Evolutionary conservation across 2,113 vertebrate genomes (phyloP).

Genomic region (Equus przewalskii): DNA sequence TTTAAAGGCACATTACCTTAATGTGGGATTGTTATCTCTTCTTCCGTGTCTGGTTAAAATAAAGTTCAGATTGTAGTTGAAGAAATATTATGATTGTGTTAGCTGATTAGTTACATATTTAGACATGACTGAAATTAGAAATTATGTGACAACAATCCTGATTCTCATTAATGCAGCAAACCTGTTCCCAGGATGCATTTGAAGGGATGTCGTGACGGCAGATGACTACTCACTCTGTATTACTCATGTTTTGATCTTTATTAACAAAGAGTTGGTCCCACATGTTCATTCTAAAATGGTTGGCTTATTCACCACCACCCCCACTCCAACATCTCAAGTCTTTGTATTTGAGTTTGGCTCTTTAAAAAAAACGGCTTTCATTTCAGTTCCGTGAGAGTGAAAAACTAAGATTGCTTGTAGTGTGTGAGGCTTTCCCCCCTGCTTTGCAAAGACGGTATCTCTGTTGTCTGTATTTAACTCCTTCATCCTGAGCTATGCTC

Average conservation of each 20-base stretch:
- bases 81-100: conserved; percentile 74
- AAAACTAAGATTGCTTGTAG: background rate
- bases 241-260: conserved; percentile 44
- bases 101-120: conserved; percentile 66
- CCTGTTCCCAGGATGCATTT: background rate
- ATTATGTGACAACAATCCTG: conserved; percentile 41
- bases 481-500: background rate
- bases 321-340: background rate
- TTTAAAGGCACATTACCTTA: conserved; percentile 57
- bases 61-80: conserved; percentile 56
- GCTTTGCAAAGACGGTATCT: background rate
- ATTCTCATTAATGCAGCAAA: conserved; percentile 12
- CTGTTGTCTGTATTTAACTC: background rate
- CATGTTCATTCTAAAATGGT: background rate
- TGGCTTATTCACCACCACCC: background rate
- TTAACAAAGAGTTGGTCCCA: conserved; percentile 6
- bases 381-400: background rate
- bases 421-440: background rate
- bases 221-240: background rate
- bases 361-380: background rate
- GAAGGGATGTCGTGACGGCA: background rate
- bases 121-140: conserved; percentile 61
- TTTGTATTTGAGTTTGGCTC: conserved; percentile 28
- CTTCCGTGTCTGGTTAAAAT: background rate
- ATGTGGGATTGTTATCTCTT: background rate